Percentiles rank a stretch among this genome's conserved stretches.
These are phyloP conservation scores for Camarhynchus parvulus DNA, from an alignment of 2,113 vertebrate species.

Conservation along the genomic window DNA sequence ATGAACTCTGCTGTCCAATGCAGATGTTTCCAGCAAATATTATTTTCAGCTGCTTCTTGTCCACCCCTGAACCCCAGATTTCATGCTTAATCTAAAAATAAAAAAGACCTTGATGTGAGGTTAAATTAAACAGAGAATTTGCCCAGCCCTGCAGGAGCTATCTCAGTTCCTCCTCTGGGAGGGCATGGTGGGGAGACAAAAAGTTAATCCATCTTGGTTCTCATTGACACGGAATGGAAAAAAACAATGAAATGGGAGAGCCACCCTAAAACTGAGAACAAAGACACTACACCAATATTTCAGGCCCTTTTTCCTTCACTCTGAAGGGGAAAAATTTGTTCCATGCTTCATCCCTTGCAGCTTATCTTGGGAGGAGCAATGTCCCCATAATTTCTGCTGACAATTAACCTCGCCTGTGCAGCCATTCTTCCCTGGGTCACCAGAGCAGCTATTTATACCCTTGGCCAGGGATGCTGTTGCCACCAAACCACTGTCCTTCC, in stretches of 20 bases:
- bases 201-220: slow-evolving; percentile 17
- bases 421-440: slow-evolving; percentile 33
- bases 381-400: slow-evolving; percentile 33
- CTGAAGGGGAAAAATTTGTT: slow-evolving; percentile 54
- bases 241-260: slow-evolving; percentile 27
- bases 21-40: neutral
- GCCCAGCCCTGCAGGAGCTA: neutral
- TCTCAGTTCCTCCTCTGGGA: neutral
- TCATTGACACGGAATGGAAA: neutral
- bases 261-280: slow-evolving; percentile 36
- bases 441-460: slow-evolving; percentile 28
- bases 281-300: slow-evolving; percentile 41
- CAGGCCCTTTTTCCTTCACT: slow-evolving; percentile 19
- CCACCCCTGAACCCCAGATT: neutral
- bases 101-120: neutral
- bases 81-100: neutral
- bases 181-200: neutral
- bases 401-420: slow-evolving; percentile 13
- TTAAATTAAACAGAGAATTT: neutral
- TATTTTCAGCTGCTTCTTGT: neutral
- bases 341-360: neutral
- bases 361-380: slow-evolving; percentile 53
- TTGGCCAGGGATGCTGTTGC: neutral
- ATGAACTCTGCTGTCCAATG: neutral
- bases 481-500: neutral